These are phyloP conservation scores for Portunus trituberculatus DNA, from an alignment of 1,140 invertebrate genomes.

Conservation along the genomic window DNA sequence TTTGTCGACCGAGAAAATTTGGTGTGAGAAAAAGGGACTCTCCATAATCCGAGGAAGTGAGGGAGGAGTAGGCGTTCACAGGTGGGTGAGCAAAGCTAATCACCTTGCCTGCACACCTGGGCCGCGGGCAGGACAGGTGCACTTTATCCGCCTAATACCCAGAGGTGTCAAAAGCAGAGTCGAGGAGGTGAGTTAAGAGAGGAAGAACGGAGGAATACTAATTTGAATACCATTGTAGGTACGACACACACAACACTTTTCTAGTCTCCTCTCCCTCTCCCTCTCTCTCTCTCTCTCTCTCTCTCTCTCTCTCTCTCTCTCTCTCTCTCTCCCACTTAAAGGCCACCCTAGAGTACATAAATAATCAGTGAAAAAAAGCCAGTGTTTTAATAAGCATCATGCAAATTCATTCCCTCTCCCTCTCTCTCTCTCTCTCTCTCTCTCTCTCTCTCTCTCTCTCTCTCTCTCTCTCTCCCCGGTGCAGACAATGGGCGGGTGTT, in stretches of 20 bases:
- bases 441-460: too few relatives aligned
- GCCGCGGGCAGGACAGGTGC: constrained; percentile 14
- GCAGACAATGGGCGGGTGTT: too few relatives aligned
- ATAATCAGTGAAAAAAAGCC: too few relatives aligned
- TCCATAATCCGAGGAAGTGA: neutral
- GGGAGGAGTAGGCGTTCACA: neutral
- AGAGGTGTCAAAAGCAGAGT: neutral
- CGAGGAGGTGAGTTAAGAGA: neutral
- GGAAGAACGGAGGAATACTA: neutral
- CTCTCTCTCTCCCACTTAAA: neutral
- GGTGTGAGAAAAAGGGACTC: neutral
- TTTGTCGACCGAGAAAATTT: too few relatives aligned
- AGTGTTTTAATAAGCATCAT: neutral
- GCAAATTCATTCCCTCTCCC: neutral
- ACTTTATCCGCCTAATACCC: neutral
- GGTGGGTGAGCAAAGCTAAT: neutral
- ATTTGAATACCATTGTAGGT: too few relatives aligned
- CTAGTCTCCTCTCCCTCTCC: neutral
- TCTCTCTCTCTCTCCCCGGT: too few relatives aligned
- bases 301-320: neutral
- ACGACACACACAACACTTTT: neutral
- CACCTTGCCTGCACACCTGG: neutral
- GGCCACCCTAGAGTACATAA: too few relatives aligned
- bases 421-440: too few relatives aligned
- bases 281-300: neutral